phyloP scores from a whole-genome alignment of 2,888 invertebrate genomes.

The Tanypteryx hageni region DNA sequence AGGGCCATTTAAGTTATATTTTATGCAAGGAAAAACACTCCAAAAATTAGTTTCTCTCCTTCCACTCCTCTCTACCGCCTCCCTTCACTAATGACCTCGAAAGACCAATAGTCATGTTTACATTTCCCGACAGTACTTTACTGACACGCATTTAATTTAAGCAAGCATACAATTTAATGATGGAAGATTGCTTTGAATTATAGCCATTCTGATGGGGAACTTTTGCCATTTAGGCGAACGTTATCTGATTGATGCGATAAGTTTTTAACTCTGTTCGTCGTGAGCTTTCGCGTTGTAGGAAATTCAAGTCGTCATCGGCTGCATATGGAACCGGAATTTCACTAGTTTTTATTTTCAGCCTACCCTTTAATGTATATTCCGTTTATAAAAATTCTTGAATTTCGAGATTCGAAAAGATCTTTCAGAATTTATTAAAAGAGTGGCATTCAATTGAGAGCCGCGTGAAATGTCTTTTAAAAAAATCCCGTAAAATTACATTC shows the following conservation, averaged over 20 bases:
- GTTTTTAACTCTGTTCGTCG: not conserved
- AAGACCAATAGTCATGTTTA: not conserved
- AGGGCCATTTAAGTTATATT: constrained; percentile 18
- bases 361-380: too few relatives aligned
- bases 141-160: not conserved
- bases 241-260: not conserved
- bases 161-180: not conserved
- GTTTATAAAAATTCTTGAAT: too few relatives aligned
- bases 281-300: not conserved
- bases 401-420: too few relatives aligned
- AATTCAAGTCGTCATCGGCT: not conserved
- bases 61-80: not conserved
- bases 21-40: constrained; percentile 30
- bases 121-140: not conserved
- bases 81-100: not conserved
- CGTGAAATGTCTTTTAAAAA: too few relatives aligned
- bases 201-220: not conserved
- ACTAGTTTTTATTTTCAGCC: too few relatives aligned
- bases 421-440: too few relatives aligned
- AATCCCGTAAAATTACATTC: too few relatives aligned
- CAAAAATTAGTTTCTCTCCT: constrained; percentile 16
- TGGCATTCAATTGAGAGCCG: too few relatives aligned
- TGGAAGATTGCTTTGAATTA: not conserved
- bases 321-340: not conserved
- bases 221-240: not conserved